Evolutionary conservation across 2,797 vertebrate genomes (phyloP).

Genomic region (Harpagifer antarcticus): DNA sequence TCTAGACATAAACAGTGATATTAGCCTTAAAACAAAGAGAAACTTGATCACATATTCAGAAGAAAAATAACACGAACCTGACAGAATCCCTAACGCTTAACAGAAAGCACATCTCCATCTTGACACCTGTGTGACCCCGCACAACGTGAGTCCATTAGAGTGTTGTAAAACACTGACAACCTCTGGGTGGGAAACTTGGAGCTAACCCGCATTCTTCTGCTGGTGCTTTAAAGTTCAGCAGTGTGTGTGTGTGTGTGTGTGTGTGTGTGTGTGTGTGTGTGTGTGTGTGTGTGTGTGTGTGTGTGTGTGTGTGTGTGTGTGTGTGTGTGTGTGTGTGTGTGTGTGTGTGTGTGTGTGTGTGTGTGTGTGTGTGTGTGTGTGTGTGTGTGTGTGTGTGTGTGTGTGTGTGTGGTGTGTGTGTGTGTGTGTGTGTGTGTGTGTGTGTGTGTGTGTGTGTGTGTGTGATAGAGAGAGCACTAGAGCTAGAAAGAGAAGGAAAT

Average conservation of each 20-base stretch:
- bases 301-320: not conserved
- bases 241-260: slow-evolving; percentile 4
- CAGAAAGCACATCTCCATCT: not conserved
- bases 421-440: not conserved
- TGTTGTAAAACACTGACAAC: slow-evolving; percentile 29
- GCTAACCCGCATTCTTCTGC: slow-evolving; percentile 32
- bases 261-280: too few species aligned
- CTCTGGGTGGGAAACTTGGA: slow-evolving; percentile 27
- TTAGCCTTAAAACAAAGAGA: not conserved
- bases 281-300: not conserved
- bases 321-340: not conserved
- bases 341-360: slow-evolving; percentile 4
- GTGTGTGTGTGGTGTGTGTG: not conserved
- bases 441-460: not conserved
- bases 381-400: slow-evolving; percentile 8
- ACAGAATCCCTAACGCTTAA: slow-evolving; percentile 1
- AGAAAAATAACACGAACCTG: not conserved
- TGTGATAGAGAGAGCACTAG: not conserved
- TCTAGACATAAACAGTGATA: too few species aligned
- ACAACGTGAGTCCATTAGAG: slow-evolving; percentile 24
- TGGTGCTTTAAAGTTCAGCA: slow-evolving; percentile 16
- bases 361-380: slow-evolving; percentile 1
- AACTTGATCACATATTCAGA: not conserved
- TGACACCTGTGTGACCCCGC: slow-evolving; percentile 41
- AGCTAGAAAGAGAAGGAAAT: not conserved